Evolutionary conservation across 2,888 invertebrate species (phyloP).

Genomic region (Glyphotaelius pellucidus): DNA sequence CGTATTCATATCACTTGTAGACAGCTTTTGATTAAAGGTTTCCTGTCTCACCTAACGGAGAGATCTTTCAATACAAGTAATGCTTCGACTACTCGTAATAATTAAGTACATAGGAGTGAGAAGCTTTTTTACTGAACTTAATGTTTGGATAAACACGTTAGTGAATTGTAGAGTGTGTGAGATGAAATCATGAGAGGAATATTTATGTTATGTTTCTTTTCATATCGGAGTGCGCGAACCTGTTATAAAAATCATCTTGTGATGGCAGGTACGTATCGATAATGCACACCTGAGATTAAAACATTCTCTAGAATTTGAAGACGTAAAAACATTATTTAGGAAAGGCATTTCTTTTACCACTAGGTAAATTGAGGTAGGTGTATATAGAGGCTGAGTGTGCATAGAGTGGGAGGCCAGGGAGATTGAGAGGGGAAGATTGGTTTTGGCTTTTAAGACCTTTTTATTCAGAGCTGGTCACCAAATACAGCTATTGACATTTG

Average conservation of each 20-base stretch:
- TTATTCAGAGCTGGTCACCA: no score
- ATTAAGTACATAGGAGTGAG: neutral
- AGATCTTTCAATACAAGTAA: neutral
- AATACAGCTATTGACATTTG: no score
- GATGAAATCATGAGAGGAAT: neutral
- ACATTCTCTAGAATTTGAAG: neutral
- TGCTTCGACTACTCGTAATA: neutral
- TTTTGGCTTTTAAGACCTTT: no score
- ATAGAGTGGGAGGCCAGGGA: no score
- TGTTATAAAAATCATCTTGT: neutral
- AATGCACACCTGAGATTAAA: neutral
- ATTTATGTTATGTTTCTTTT: neutral
- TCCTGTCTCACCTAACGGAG: neutral
- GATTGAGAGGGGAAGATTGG: no score
- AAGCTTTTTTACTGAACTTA: neutral
- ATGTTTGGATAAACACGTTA: constrained; percentile 2
- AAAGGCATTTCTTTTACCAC: neutral
- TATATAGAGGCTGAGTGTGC: no score
- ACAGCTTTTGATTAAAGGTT: constrained; percentile 8
- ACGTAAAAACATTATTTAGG: neutral
- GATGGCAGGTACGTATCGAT: neutral
- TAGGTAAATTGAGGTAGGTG: no score
- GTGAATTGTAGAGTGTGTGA: neutral
- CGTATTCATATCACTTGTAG: constrained; percentile 2
- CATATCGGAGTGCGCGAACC: neutral